phyloP scores from a whole-genome alignment of 1,140 invertebrate species.

The Centruroides vittatus region DNA sequence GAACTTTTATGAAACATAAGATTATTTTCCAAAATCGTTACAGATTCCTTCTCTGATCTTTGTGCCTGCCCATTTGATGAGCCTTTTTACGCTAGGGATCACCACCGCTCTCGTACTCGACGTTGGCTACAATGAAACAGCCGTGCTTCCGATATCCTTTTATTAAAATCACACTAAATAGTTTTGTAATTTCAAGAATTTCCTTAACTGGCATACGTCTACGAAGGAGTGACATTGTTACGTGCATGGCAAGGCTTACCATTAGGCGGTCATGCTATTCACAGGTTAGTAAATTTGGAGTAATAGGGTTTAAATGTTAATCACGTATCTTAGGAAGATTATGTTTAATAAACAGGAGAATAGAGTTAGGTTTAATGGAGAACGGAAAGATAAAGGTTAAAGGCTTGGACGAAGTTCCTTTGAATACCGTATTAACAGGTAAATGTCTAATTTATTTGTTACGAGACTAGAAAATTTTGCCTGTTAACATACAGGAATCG shows the following conservation, averaged over 20 bases:
- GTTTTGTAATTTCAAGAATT: not conserved
- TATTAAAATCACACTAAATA: not conserved
- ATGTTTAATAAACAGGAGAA: conserved; percentile 1
- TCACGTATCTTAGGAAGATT: not conserved
- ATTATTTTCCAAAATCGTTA: not conserved
- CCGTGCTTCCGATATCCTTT: conserved; percentile 52
- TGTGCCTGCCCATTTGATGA: conserved; percentile 62
- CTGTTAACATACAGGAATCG: too few relatives aligned
- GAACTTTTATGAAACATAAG: conserved; percentile 16
- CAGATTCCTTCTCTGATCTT: conserved; percentile 51
- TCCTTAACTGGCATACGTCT: conserved; percentile 26
- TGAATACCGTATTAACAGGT: conserved; percentile 10
- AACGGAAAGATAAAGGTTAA: conserved; percentile 9
- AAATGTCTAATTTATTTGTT: not conserved
- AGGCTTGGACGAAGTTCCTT: not conserved
- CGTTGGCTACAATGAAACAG: conserved; percentile 67
- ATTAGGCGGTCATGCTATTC: conserved; percentile 48
- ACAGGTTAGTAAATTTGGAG: conserved; percentile 34
- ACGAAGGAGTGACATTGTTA: conserved; percentile 65
- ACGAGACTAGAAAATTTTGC: too few relatives aligned
- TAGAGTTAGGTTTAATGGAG: conserved; percentile 13
- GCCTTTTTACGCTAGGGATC: conserved; percentile 56
- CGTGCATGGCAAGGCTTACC: conserved; percentile 62
- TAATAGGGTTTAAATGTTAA: not conserved
- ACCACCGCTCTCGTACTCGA: conserved; percentile 69